A percentile compares a stretch with the other conserved stretches of the same genome.
Conservation (phyloP, 1,140 invertebrate genomes). For the Manduca sexta region DNA sequence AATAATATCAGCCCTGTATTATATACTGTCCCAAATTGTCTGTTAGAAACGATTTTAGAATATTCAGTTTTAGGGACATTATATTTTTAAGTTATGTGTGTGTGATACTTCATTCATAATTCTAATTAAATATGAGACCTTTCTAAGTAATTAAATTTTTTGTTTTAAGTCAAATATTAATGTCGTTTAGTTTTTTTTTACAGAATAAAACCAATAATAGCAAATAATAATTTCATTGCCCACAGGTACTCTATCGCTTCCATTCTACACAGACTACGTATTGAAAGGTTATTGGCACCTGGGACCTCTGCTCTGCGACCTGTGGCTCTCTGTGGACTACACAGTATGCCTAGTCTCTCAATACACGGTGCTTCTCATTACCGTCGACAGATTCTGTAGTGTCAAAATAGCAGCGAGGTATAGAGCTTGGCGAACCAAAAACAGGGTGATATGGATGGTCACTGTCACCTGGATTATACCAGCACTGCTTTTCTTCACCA, state of each 20-base stretch:
- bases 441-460: slow-evolving; percentile 93
- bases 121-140: too few species aligned
- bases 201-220: too few species aligned
- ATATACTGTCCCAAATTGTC: too few species aligned
- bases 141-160: too few species aligned
- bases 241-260: slow-evolving; percentile 93
- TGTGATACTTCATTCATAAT: too few species aligned
- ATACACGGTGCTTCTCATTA: slow-evolving; percentile 99
- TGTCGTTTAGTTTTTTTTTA: too few species aligned
- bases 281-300: slow-evolving; percentile 97
- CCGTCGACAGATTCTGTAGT: slow-evolving; percentile 98
- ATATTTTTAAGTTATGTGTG: too few species aligned
- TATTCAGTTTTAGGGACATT: too few species aligned
- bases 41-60: too few species aligned
- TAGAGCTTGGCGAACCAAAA: slow-evolving; percentile 96
- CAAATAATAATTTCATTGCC: slow-evolving; percentile 37
- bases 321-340: slow-evolving; percentile 99
- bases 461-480: slow-evolving; percentile 99
- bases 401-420: slow-evolving; percentile 99
- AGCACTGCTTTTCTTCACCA: slow-evolving; percentile 96
- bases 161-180: too few species aligned
- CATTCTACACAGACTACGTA: slow-evolving; percentile 97
- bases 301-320: slow-evolving; percentile 95
- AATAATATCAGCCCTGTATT: too few species aligned
- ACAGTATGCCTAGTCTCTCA: slow-evolving; percentile 99